phyloP scores from a whole-genome alignment of 2,113 vertebrate species.

The Erinaceus europaeus region DNA sequence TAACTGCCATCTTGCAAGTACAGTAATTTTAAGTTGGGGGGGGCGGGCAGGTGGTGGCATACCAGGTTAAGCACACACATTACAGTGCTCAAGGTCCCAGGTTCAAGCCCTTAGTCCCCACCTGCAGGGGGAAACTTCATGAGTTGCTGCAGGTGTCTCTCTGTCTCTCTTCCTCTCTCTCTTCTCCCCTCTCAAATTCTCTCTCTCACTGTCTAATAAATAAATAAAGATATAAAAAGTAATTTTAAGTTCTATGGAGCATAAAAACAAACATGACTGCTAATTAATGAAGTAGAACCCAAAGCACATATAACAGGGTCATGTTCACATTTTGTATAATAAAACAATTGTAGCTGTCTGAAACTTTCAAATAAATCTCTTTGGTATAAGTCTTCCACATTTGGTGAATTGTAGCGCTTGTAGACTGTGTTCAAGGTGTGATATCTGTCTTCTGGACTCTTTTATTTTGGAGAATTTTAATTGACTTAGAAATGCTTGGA shows the following conservation, averaged over 20 bases:
- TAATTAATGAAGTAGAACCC: neutral
- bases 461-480: slow-evolving; percentile 8
- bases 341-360: neutral
- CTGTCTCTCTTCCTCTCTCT: too few relatives aligned
- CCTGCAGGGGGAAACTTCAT: too few relatives aligned
- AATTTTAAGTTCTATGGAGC: neutral
- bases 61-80: too few relatives aligned
- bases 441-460: neutral
- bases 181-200: too few relatives aligned
- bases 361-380: neutral
- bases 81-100: too few relatives aligned
- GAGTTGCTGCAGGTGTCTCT: too few relatives aligned
- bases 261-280: neutral
- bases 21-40: too few relatives aligned
- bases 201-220: too few relatives aligned
- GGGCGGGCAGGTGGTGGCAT: too few relatives aligned
- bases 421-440: neutral
- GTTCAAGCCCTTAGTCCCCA: too few relatives aligned
- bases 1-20: neutral
- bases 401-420: neutral
- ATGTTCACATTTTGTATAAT: neutral
- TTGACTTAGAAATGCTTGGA: neutral
- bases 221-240: too few relatives aligned
- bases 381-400: neutral
- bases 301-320: neutral